phyloP scores from a whole-genome alignment of 2,888 invertebrate species.

The Synanthedon myopaeformis region DNA sequence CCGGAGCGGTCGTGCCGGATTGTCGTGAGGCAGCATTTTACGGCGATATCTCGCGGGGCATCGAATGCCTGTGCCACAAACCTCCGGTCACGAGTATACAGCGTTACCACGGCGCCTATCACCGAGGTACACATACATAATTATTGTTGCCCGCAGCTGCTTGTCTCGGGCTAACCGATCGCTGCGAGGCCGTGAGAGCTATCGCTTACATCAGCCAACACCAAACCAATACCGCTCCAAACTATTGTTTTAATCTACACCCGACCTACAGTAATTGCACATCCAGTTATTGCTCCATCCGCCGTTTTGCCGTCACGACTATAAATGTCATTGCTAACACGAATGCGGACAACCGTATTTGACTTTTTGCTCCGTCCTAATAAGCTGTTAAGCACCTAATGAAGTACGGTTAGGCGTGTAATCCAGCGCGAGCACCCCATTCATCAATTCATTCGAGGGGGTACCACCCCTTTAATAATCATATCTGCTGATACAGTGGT shows the following conservation, averaged over 20 bases:
- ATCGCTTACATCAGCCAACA: constrained; percentile 10
- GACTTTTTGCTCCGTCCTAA: constrained; percentile 45
- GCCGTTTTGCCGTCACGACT: constrained; percentile 28
- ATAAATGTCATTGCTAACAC: constrained; percentile 23
- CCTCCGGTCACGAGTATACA: constrained; percentile 63
- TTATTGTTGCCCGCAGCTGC: constrained; percentile 54
- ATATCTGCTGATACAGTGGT: constrained; percentile 19
- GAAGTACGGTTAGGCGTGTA: constrained; percentile 49
- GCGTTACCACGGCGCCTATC: constrained; percentile 43
- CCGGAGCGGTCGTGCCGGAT: constrained; percentile 45
- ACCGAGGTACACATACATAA: constrained; percentile 25
- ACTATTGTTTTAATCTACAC: not conserved
- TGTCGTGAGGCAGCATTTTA: constrained; percentile 65
- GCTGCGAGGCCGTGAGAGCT: constrained; percentile 43
- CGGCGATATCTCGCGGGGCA: constrained; percentile 58
- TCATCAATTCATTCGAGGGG: constrained; percentile 24
- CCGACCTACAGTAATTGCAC: constrained; percentile 1
- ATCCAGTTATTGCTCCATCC: constrained; percentile 12
- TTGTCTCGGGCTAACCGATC: constrained; percentile 19
- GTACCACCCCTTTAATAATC: constrained; percentile 35
- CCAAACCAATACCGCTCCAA: not conserved
- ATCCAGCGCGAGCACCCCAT: constrained; percentile 38
- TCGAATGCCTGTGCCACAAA: constrained; percentile 49
- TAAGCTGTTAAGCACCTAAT: constrained; percentile 51
- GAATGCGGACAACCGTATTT: constrained; percentile 21